Base-by-base conservation (phyloP, 2,113 vertebrate species). In the Vireo altiloquus region DNA sequence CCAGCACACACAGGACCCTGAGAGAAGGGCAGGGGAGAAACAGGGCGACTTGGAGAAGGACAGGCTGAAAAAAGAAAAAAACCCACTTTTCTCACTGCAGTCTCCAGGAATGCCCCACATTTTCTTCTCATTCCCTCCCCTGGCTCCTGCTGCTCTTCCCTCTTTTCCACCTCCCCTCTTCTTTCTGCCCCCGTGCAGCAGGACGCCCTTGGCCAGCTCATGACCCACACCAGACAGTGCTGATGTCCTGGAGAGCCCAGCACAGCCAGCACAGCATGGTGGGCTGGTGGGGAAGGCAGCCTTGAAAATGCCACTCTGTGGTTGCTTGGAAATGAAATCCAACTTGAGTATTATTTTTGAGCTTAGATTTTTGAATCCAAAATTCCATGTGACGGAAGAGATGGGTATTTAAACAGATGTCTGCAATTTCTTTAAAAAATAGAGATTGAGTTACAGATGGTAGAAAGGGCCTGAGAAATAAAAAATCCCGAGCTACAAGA, bases 341-440 rank as follows among this genome's bases (percentile, higher is more conserved):
- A 65, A 89, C 88, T 92, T 90, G 0, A 2, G 93, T 91, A 96
- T 97, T 96, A 95, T 92, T 94, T 91, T 92, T 7, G 44, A 97
- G 87, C 82, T 92, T 76, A 77, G 94, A 96, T 94, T 95, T 94
- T 95, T 92, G 72, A 95, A 96, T 96, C 82, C 77, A 92, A 93
- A 94, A 89, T 94, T 96, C 87, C 93, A 80, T 95, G 94, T 96
- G 96, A 96, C 6, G 85, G 90, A 96, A 96, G 89, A 95, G 95
- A 95, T 68, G 95, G 95, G 85, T 97, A 97, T 97, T 97, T 96
- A 95, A 97, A 94, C 97, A 97, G 95, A 97, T 97, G 96, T 91
- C 96, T 97, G 84, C 88, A 92, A 89, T 97, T 97, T 92, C 92
- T 96, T 96, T 89, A 84, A 96, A 94, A 96, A 97, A 94, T 70